Evolutionary conservation across 2,888 invertebrate genomes (phyloP).

Genomic region (Oxytorus armatus): DNA sequence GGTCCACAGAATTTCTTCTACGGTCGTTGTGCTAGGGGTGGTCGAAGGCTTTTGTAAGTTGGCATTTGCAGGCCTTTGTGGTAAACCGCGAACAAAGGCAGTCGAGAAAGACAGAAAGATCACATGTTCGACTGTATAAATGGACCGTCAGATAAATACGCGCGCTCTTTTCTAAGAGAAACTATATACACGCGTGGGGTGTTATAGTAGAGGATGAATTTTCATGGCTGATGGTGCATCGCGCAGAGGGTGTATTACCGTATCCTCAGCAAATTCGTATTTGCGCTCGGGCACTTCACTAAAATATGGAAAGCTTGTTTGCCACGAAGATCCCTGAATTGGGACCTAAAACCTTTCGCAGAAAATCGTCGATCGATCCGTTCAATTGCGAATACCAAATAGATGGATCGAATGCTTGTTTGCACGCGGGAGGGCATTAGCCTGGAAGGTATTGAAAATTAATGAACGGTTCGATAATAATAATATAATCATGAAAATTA

Average conservation of each 20-base stretch:
- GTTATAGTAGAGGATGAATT: constrained; percentile 20
- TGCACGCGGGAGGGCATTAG: neutral
- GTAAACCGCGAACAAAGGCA: constrained; percentile 81
- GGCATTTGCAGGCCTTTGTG: constrained; percentile 84
- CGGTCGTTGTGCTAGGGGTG: constrained; percentile 64
- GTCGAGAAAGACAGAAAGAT: constrained; percentile 52
- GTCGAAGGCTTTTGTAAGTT: constrained; percentile 77
- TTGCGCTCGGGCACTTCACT: constrained; percentile 47
- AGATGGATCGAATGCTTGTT: constrained; percentile 37
- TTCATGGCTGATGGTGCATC: constrained; percentile 24
- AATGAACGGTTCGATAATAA: neutral
- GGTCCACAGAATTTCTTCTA: constrained; percentile 55
- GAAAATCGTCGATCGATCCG: constrained; percentile 39
- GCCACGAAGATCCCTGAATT: constrained; percentile 63
- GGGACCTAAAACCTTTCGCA: neutral
- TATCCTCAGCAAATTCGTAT: constrained; percentile 49
- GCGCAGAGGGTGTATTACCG: neutral
- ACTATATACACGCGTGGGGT: constrained; percentile 6
- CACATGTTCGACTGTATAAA: constrained; percentile 28
- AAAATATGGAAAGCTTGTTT: constrained; percentile 77
- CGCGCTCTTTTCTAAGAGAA: constrained; percentile 19
- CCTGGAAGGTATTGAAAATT: constrained; percentile 21
- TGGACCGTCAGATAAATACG: constrained; percentile 55
- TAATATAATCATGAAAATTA: neutral
- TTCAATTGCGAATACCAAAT: constrained; percentile 51